These are phyloP conservation scores for Isurus oxyrinchus DNA, from an alignment of 2,113 vertebrate species.

Conservation along the genomic window DNA sequence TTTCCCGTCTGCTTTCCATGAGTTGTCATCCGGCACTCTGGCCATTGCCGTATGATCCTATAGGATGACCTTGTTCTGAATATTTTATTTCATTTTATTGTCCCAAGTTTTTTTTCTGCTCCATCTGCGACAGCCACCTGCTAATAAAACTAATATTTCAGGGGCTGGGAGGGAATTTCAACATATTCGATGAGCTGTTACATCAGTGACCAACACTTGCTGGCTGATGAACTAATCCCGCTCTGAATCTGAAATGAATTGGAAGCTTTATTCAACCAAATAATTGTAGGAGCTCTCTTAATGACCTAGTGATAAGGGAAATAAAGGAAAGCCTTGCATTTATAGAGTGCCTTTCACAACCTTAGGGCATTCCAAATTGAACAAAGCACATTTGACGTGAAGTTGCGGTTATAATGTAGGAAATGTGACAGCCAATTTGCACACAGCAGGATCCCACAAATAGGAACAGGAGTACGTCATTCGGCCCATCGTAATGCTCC, in stretches of 20 bases:
- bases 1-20: neutral
- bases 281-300: neutral
- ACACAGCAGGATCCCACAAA: neutral
- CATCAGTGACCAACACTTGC: neutral
- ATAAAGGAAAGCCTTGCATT: neutral
- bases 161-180: neutral
- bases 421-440: neutral
- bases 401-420: neutral
- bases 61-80: neutral
- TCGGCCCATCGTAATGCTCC: neutral
- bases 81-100: constrained; percentile 19
- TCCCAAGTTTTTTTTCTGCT: neutral
- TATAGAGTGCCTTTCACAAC: too few relatives aligned
- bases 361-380: too few relatives aligned
- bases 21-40: neutral
- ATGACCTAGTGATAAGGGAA: neutral
- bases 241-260: neutral
- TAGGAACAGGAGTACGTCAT: neutral
- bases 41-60: neutral
- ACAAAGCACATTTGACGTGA: too few relatives aligned
- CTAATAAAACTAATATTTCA: constrained; percentile 32
- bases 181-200: neutral
- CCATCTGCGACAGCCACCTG: constrained; percentile 6
- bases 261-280: neutral
- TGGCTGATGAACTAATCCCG: neutral